A percentile compares a stretch with the other conserved stretches of the same genome.
Conservation (phyloP, 2,797 vertebrate species). For the Echiichthys vipera region DNA sequence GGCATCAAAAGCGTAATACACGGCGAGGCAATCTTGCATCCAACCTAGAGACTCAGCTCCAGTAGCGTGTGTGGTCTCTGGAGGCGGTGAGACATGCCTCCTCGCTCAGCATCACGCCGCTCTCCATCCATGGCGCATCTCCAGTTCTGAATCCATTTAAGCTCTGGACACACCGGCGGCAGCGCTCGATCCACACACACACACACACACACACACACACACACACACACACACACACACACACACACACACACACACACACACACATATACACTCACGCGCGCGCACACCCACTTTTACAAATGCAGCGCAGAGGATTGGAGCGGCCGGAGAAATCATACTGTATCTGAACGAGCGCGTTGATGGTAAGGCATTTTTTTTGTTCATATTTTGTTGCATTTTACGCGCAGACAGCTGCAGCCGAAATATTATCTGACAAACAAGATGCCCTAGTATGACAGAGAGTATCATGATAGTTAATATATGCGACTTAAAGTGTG, state of each 20-base stretch:
- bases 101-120: conserved; percentile 46
- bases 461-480: background rate
- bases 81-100: conserved; percentile 37
- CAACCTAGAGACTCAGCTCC: conserved; percentile 56
- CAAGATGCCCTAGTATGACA: background rate
- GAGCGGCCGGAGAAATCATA: conserved; percentile 18
- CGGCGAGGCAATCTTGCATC: conserved; percentile 44
- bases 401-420: conserved; percentile 21
- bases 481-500: conserved; percentile 34
- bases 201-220: background rate
- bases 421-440: background rate
- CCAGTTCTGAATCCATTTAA: conserved; percentile 52
- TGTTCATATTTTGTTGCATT: conserved; percentile 15
- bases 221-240: background rate
- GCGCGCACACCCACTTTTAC: background rate
- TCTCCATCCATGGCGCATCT: conserved; percentile 64
- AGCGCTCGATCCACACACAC: conserved; percentile 19
- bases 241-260: background rate
- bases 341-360: conserved; percentile 29
- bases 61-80: conserved; percentile 41
- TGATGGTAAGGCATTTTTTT: conserved; percentile 58
- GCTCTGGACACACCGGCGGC: conserved; percentile 43
- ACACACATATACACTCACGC: background rate
- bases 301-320: conserved; percentile 36
- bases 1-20: conserved; percentile 52